Base-by-base conservation (phyloP, 2,888 invertebrate species). In the Xestia sexstrigata region DNA sequence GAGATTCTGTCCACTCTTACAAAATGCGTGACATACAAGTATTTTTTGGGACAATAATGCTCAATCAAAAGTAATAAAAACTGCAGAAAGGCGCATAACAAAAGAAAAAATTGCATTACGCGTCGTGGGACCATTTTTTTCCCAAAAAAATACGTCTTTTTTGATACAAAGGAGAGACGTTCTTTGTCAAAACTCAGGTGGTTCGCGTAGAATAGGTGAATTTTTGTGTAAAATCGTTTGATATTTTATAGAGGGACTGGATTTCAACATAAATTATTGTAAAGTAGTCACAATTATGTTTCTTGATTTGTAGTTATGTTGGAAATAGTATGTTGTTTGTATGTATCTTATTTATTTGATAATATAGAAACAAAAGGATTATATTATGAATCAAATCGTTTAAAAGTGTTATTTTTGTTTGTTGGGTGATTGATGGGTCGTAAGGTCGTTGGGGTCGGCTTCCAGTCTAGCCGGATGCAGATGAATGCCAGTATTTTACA, bases 121-220 rank as follows among this genome's bases (percentile, higher is more conserved):
- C 90, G 90, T 92, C 95, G 95, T 95, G 95, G 93, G 95, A 95
- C 93, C 78, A 91, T 88, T 93, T 93, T 93, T 55, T 93, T 93
- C 7, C 72, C n/a, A 81, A 87, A 87, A 90, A 93, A 90, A 91
- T 86, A 74, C 85, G 86, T 84, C n/a, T 79, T 91, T 93, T 93
- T 93, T 91, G 55, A 78, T 89, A 90, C 88, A 91, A 92, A 91
- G 88, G 91, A n/a, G 39, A 55, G 79, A 89, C 85, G 62, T 88
- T 87, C 92, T 92, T 95, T 95, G 94, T 95, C 78, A 79, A 82
- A 79, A 79, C 90, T 95, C 95, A 95, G 95, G 95, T 95, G 95
- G 90, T 87, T 88, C 82, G 76, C 70, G 77, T 76, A 92, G 91
- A 92, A 92, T 92, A 90, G 92, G 88, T 63, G 87, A 70, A 85